Evolutionary conservation across 2,797 vertebrate species (phyloP).

Genomic region (Megaceryle alcyon): DNA sequence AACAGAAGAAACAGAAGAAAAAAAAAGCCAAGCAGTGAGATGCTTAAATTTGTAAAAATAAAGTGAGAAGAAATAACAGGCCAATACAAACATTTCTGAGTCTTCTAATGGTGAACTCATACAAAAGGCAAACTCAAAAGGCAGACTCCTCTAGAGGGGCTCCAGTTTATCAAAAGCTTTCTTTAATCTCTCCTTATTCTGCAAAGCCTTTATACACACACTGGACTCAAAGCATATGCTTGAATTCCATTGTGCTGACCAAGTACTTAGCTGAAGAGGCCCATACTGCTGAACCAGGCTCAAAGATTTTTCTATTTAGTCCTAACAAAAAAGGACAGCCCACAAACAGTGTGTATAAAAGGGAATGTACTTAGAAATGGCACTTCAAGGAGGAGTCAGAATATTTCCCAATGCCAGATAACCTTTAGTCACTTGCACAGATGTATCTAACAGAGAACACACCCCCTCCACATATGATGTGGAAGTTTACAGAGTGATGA

Average conservation of each 20-base stretch:
- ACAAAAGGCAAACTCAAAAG: background rate
- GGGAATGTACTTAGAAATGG: constrained; percentile 1
- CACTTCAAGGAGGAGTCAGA: background rate
- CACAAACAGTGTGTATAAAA: background rate
- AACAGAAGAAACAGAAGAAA: background rate
- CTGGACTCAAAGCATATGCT: background rate
- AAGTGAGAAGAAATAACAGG: background rate
- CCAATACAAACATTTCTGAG: background rate
- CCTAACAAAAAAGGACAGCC: background rate
- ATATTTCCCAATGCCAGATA: background rate
- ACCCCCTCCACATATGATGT: background rate
- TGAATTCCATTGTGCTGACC: background rate
- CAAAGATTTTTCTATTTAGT: background rate
- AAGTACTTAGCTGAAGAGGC: background rate
- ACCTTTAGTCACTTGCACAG: constrained; percentile 12
- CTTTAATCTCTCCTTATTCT: background rate
- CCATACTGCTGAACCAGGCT: background rate
- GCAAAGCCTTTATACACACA: background rate
- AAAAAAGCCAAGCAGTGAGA: background rate
- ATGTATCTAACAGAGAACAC: background rate
- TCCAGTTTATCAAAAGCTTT: background rate
- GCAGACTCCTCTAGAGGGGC: background rate
- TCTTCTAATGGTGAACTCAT: background rate
- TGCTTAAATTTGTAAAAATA: background rate
- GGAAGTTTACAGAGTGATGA: background rate